Conservation (phyloP, 2,888 invertebrate species). For the Nebria brevicollis region DNA sequence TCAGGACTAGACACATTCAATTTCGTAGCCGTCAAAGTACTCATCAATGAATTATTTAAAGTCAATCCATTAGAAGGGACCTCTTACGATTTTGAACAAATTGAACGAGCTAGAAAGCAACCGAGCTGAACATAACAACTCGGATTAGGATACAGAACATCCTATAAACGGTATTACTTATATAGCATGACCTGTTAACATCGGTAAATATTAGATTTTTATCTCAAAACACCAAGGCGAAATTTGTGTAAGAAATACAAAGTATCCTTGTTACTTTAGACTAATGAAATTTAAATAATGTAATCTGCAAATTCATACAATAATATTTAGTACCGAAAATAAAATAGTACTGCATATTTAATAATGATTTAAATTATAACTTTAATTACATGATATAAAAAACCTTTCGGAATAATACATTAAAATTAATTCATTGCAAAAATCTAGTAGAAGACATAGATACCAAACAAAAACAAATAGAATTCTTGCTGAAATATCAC, state of each 20-base stretch:
- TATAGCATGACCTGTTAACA: background rate
- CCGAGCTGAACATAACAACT: background rate
- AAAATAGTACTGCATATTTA: too few relatives aligned
- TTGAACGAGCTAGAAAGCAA: constrained; percentile 7
- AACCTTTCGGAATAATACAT: too few relatives aligned
- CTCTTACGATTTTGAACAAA: background rate
- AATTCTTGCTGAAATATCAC: background rate
- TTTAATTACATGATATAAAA: too few relatives aligned
- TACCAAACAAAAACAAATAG: background rate
- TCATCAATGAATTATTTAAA: background rate
- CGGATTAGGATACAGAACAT: background rate
- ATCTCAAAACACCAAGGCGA: too few relatives aligned
- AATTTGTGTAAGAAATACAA: too few relatives aligned
- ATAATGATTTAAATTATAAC: too few relatives aligned
- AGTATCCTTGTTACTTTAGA: too few relatives aligned
- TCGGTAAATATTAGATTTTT: background rate
- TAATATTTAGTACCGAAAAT: too few relatives aligned
- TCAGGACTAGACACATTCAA: background rate
- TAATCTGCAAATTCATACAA: too few relatives aligned
- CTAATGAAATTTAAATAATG: too few relatives aligned
- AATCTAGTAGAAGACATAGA: background rate
- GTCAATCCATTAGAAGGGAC: background rate
- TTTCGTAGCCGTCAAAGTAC: background rate
- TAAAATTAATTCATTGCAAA: background rate
- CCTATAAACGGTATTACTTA: constrained; percentile 3